Conservation (phyloP, 2,113 vertebrate species). For the Ceratotherium simum region DNA sequence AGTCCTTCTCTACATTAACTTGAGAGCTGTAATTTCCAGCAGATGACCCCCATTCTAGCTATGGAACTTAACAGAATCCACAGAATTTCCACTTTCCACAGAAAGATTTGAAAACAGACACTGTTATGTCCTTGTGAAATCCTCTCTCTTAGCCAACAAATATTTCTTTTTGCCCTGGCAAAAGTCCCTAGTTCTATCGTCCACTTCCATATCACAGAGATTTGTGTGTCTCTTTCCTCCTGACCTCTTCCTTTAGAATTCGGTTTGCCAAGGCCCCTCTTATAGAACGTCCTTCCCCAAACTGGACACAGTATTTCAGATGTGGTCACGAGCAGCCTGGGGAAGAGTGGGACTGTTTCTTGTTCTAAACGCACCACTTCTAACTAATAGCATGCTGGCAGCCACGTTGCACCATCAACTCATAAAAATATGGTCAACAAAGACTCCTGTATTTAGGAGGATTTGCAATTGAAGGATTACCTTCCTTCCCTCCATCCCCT, state of each 20-base stretch:
- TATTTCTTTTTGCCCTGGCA: constrained; percentile 13
- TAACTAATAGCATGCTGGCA: not conserved
- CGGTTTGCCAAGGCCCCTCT: not conserved
- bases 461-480: constrained; percentile 21
- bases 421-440: not conserved
- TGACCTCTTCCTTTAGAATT: not conserved
- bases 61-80: not conserved
- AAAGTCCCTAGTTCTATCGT: not conserved
- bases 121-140: constrained; percentile 36
- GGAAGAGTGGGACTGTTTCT: not conserved
- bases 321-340: not conserved
- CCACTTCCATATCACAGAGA: not conserved
- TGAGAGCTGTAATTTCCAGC: not conserved
- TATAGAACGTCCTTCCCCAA: not conserved
- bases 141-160: constrained; percentile 20
- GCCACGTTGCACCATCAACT: not conserved
- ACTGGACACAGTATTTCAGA: not conserved
- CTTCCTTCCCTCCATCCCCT: not conserved
- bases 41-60: not conserved
- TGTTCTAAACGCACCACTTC: not conserved
- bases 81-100: constrained; percentile 15
- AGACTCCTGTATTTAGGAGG: constrained; percentile 24
- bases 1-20: not conserved
- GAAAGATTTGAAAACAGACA: constrained; percentile 1
- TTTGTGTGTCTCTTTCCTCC: constrained; percentile 26